Evolutionary conservation across 1,140 invertebrate genomes (phyloP).

Genomic region (Prorops nasuta): DNA sequence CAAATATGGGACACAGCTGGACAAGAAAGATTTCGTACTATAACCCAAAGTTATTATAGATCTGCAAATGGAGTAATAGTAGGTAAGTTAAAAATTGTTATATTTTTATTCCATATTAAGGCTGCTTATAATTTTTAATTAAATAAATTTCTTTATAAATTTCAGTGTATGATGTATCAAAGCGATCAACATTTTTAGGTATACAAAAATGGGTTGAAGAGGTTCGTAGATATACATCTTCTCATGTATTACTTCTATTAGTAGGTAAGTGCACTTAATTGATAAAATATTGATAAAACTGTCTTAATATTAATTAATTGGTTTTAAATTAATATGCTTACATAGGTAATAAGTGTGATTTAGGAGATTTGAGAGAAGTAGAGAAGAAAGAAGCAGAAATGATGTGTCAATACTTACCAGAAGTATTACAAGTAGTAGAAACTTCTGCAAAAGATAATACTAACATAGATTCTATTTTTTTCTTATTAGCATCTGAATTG

Average conservation of each 20-base stretch:
- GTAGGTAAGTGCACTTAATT: slow-evolving; percentile 72
- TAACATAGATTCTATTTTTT: slow-evolving; percentile 90
- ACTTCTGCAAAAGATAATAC: slow-evolving; percentile 92
- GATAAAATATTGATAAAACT: too few relatives aligned
- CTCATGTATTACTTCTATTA: slow-evolving; percentile 83
- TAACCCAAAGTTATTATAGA: slow-evolving; percentile 92
- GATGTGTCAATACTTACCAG: slow-evolving; percentile 79
- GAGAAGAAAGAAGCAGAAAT: slow-evolving; percentile 79
- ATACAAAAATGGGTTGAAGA: slow-evolving; percentile 93
- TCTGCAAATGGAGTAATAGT: slow-evolving; percentile 89
- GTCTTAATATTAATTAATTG: too few relatives aligned
- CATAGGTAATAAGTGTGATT: slow-evolving; percentile 83
- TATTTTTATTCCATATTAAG: background rate
- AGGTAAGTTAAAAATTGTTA: slow-evolving; percentile 53
- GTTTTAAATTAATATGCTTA: too few relatives aligned
- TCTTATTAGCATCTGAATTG: slow-evolving; percentile 82
- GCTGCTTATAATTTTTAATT: slow-evolving; percentile 6
- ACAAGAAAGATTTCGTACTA: slow-evolving; percentile 88
- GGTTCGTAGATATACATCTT: slow-evolving; percentile 87
- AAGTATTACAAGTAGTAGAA: slow-evolving; percentile 82
- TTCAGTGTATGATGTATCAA: slow-evolving; percentile 92
- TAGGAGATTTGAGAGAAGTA: slow-evolving; percentile 78
- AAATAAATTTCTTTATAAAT: slow-evolving; percentile 24
- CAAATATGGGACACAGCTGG: slow-evolving; percentile 95
- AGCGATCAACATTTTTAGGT: slow-evolving; percentile 83